These are phyloP conservation scores for Drosophila biarmipes DNA, from an alignment of 1,140 invertebrate genomes.

Conservation along the genomic window DNA sequence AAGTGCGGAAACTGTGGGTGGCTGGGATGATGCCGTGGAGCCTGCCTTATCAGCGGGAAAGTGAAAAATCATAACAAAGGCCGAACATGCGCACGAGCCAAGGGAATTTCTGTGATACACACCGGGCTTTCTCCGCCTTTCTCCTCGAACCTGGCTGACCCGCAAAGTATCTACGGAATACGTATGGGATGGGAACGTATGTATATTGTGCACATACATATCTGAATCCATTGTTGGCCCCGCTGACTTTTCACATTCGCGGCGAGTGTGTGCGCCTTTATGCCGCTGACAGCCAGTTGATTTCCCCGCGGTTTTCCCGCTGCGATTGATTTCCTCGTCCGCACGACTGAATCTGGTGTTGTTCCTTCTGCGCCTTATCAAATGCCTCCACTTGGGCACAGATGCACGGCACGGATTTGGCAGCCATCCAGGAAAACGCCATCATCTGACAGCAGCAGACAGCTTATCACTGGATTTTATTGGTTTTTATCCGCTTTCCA, in stretches of 20 bases:
- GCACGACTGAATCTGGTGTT: conserved; percentile 5
- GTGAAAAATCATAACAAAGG: conserved; percentile 44
- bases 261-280: conserved; percentile 5
- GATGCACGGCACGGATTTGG: conserved; percentile 16
- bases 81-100: conserved; percentile 60
- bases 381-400: conserved; percentile 28
- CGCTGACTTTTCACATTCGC: conserved; percentile 27
- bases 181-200: background rate
- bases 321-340: conserved; percentile 51
- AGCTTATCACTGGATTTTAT: conserved; percentile 25
- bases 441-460: conserved; percentile 35
- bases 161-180: background rate
- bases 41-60: conserved; percentile 44
- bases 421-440: conserved; percentile 16
- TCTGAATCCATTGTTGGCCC: conserved; percentile 13
- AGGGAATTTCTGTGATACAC: conserved; percentile 21
- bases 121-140: background rate
- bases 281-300: conserved; percentile 33
- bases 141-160: conserved; percentile 35
- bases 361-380: conserved; percentile 49
- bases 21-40: conserved; percentile 16
- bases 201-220: background rate
- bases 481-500: background rate
- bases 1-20: conserved; percentile 19
- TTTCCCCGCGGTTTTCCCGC: conserved; percentile 13